Base-by-base conservation (phyloP, 2,113 vertebrate genomes). In the Platichthys stellatus region DNA sequence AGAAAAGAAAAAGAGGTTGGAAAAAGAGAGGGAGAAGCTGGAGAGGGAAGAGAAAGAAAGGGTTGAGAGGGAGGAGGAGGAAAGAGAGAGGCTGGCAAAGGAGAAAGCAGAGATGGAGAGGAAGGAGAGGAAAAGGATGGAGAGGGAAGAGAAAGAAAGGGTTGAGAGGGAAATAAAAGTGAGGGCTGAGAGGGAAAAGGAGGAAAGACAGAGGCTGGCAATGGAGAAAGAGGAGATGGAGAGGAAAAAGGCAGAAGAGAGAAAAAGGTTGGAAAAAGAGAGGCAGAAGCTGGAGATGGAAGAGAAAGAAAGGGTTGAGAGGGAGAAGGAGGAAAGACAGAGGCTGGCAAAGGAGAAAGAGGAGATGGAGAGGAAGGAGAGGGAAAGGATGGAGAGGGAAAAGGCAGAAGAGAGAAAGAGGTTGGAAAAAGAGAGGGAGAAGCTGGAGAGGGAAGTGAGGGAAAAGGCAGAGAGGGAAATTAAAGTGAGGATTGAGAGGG, bases 51-150 rank as follows among this genome's bases (percentile, higher is more conserved):
- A 23, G 21, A 20, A 20, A 12, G 53, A 47, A 6, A 18, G 7
- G 24, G 12, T 13, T 9, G 45, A 24, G 26, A 38, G 17, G 60
- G 35, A 20, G 40, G 10, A 62, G 11, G 35, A 40, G 31, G 51
- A 69, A 3, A 49, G 47, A 49, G 3, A 49, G 47, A 49, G 14
- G 47, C 15, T 49, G 47, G 20, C n/a, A 31, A 49, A 86, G 23
- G 89, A 92, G 82, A 85, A 66, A n/a, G 83, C 87, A 51, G n/a
- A 31, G 9, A 49, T 11, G 26, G 45, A 53, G 40, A 74, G 23
- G 23, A 47, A 3, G 2, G 18, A 21, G 23, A 10, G 14, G 64
- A 43, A 68, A 61, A 1, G 6, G 60, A 31, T 18, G 18, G 58
- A 2, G 26, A 57, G 12, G 51, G 18, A n/a, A 54, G n/a, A 38